These are phyloP conservation scores for Heliconius charithonia DNA, from an alignment of 2,888 invertebrate species.

Conservation along the genomic window DNA sequence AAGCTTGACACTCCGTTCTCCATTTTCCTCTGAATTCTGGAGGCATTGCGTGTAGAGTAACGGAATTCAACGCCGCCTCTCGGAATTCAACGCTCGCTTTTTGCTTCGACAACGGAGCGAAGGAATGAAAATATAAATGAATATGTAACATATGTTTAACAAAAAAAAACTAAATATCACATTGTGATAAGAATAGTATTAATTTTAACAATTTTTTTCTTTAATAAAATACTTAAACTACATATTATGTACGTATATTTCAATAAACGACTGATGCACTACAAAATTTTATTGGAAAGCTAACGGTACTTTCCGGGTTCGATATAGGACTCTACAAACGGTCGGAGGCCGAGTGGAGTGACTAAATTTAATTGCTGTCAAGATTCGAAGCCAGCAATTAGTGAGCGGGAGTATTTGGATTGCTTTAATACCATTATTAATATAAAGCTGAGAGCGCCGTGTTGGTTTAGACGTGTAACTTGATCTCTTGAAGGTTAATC, in stretches of 20 bases:
- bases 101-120: too few species aligned
- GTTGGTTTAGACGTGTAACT: conserved; percentile 60
- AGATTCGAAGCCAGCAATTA: conserved; percentile 62
- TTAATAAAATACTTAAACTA: too few species aligned
- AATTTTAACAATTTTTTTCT: too few species aligned
- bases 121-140: too few species aligned
- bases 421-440: conserved; percentile 54
- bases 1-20: too few species aligned
- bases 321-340: conserved; percentile 42
- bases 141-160: neutral
- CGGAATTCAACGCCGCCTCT: too few species aligned
- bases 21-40: too few species aligned
- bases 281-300: conserved; percentile 38
- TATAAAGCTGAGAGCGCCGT: conserved; percentile 52
- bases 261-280: conserved; percentile 15
- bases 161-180: neutral
- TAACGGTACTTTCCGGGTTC: conserved; percentile 43
- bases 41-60: too few species aligned
- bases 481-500: conserved; percentile 56
- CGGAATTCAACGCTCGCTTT: too few species aligned
- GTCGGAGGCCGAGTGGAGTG: conserved; percentile 49
- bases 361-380: conserved; percentile 66
- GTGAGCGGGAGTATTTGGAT: conserved; percentile 61
- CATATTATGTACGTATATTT: too few species aligned
- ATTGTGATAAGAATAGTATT: too few species aligned